Conservation (phyloP, 1,140 invertebrate species). For the Microplitis mediator region DNA sequence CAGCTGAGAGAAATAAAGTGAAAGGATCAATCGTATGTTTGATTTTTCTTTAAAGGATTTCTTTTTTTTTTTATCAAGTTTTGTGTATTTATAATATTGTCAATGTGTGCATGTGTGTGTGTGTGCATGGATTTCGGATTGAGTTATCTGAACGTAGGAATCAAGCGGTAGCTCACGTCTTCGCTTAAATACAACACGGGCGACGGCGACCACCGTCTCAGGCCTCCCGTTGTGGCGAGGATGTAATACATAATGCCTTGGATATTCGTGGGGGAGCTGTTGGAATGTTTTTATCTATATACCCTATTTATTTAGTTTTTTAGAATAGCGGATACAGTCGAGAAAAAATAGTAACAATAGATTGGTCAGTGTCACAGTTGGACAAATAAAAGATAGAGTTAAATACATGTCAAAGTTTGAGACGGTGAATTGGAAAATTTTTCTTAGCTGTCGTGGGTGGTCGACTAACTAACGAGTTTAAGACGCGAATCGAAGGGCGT, state of each 20-base stretch:
- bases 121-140: conserved; percentile 32
- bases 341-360: too few relatives aligned
- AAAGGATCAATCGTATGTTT: too few relatives aligned
- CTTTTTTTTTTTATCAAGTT: neutral
- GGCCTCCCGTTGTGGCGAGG: conserved; percentile 38
- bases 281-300: neutral
- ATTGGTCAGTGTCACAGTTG: too few relatives aligned
- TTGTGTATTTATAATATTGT: neutral
- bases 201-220: conserved; percentile 23
- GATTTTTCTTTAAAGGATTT: too few relatives aligned
- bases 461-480: too few relatives aligned
- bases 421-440: too few relatives aligned
- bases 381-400: too few relatives aligned
- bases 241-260: conserved; percentile 31
- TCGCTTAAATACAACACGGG: conserved; percentile 39
- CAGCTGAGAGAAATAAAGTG: too few relatives aligned
- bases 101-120: neutral
- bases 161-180: conserved; percentile 46
- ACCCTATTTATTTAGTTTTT: neutral
- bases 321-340: too few relatives aligned
- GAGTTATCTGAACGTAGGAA: conserved; percentile 47
- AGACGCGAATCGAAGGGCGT: too few relatives aligned
- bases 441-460: too few relatives aligned
- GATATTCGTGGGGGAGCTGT: conserved; percentile 14
- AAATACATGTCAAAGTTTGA: too few relatives aligned